Base-by-base conservation (phyloP, 2,113 vertebrate species). In the Xiphophorus couchianus region DNA sequence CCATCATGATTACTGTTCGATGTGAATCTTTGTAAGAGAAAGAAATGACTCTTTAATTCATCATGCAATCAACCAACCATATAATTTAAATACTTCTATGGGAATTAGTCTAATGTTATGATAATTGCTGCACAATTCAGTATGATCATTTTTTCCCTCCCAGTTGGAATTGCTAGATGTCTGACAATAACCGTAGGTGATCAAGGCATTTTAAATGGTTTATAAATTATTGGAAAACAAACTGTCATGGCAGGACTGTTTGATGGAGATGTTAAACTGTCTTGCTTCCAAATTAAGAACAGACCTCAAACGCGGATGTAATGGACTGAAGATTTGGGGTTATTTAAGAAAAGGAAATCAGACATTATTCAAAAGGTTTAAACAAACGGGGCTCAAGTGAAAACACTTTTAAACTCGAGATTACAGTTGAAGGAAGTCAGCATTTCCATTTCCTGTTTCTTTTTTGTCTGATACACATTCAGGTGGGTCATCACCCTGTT, bases 21-120 rank as follows among this genome's bases (percentile, higher is more conserved):
- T 90, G 87, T 90, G 84, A 67, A 92, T 93, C 82, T 88, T 88
- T 64, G 78, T 69, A 73, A 42, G 33, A 80, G 71, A 13, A 37
- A 77, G 83, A 93, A 93, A 93, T 73, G 87, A 69, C 89, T 92
- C 81, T 87, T 92, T 94, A 94, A 95, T 94, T 95, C 93, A 95
- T 94, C 93, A 93, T 88, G 89, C 91, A 94, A 94, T 95, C 95
- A 95, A 92, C 93, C 93, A 93, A 92, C 91, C 93, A 93, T 95
- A 94, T 95, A 93, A 94, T 95, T 95, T 94, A 92, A 95, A 94
- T 93, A 94, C 88, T 93, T 94, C 91, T 94, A 86, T 92, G 91
- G 92, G 93, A 95, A 95, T 95, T 93, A 94, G 92, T 93, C 84
- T 94, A 92, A 92, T 94, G 91, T 93, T 94, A 93, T 93, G 91